These are phyloP conservation scores for Caranx melampygus DNA, from an alignment of 2,113 vertebrate genomes.

Conservation along the genomic window DNA sequence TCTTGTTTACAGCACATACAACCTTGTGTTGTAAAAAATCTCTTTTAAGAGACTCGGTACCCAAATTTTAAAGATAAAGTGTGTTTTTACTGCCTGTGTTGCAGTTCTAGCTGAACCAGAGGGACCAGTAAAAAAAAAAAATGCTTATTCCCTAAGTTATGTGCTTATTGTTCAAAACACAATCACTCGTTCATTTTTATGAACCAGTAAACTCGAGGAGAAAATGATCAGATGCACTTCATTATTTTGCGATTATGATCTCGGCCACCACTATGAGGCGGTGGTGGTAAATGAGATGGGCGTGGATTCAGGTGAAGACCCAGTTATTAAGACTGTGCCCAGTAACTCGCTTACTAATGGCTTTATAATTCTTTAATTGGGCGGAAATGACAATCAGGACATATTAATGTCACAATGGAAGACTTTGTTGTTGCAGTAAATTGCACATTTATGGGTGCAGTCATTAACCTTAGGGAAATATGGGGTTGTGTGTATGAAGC, in stretches of 20 bases:
- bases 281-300: neutral
- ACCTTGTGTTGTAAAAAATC: neutral
- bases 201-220: slow-evolving; percentile 7
- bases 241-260: slow-evolving; percentile 17
- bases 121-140: slow-evolving; percentile 35
- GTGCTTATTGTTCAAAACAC: slow-evolving; percentile 13
- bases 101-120: neutral
- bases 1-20: too few species aligned
- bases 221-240: neutral
- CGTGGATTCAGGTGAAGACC: slow-evolving; percentile 17
- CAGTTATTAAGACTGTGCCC: slow-evolving; percentile 22
- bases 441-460: slow-evolving; percentile 2
- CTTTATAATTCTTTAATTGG: slow-evolving; percentile 39
- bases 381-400: slow-evolving; percentile 32
- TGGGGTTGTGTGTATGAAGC: neutral
- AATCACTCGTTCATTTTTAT: slow-evolving; percentile 6
- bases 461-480: slow-evolving; percentile 61
- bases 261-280: neutral
- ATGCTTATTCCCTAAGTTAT: neutral
- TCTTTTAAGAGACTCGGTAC: neutral
- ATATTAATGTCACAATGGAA: slow-evolving; percentile 35
- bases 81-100: neutral
- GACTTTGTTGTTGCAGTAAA: slow-evolving; percentile 40
- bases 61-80: neutral
- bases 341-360: slow-evolving; percentile 8